A percentile compares a stretch with the other conserved stretches of the same genome.
Conservation (phyloP, 1,140 invertebrate species). For the Acromyrmex echinatior region DNA sequence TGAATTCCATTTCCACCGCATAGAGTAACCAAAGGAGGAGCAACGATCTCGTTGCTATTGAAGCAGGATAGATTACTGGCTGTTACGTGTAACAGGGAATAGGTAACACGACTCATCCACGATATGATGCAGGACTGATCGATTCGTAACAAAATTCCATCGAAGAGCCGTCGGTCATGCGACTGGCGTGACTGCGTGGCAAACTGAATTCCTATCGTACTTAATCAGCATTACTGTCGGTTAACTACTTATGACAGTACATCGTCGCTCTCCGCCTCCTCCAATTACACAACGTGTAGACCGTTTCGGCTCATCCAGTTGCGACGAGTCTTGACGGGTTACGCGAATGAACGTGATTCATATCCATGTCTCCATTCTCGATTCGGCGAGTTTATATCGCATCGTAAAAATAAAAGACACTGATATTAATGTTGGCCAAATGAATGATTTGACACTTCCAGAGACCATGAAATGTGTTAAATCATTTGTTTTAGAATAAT, state of each 20-base stretch:
- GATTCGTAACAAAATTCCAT: conserved; percentile 76
- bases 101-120: background rate
- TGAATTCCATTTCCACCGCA: conserved; percentile 33
- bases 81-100: conserved; percentile 32
- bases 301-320: conserved; percentile 40
- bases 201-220: conserved; percentile 81
- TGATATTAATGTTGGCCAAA: background rate
- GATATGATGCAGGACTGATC: conserved; percentile 27
- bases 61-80: conserved; percentile 35
- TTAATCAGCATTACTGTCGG: conserved; percentile 76
- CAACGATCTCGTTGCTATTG: background rate
- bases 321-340: conserved; percentile 32
- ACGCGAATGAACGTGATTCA: conserved; percentile 36
- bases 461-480: background rate
- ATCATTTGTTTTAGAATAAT: background rate
- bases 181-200: conserved; percentile 15
- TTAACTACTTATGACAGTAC: conserved; percentile 82
- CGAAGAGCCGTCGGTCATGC: conserved; percentile 56
- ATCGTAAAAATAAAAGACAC: background rate
- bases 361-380: background rate
- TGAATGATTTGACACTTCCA: background rate
- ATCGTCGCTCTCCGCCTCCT: conserved; percentile 69
- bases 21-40: conserved; percentile 34
- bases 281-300: conserved; percentile 72
- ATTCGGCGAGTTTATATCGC: background rate